Percentiles rank a stretch among this genome's conserved stretches.
These are phyloP conservation scores for Drosophila burlai DNA, from an alignment of 1,140 invertebrate genomes.

Conservation along the genomic window DNA sequence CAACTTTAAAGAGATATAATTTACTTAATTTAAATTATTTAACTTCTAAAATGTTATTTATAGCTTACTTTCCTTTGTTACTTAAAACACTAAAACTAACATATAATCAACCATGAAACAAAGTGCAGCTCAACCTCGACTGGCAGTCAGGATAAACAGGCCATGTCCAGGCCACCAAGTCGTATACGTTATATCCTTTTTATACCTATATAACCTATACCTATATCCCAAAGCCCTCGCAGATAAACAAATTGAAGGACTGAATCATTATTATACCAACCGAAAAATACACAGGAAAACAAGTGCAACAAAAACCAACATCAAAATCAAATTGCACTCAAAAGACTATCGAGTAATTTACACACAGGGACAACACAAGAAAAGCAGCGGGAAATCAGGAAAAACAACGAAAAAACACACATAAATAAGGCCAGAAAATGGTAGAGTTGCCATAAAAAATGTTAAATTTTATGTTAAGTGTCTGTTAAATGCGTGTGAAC, in stretches of 20 bases:
- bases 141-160: slow-evolving; percentile 13
- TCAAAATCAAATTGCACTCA: slow-evolving; percentile 75
- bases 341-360: slow-evolving; percentile 66
- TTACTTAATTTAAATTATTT: not conserved
- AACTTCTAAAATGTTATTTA: not conserved
- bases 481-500: slow-evolving; percentile 41
- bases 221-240: not conserved
- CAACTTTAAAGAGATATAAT: not conserved
- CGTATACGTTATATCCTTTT: slow-evolving; percentile 26
- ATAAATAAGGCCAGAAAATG: slow-evolving; percentile 34
- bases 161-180: not conserved
- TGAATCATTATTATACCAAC: slow-evolving; percentile 11
- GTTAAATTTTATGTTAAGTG: slow-evolving; percentile 28
- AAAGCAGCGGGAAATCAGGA: slow-evolving; percentile 14
- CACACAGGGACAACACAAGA: slow-evolving; percentile 33
- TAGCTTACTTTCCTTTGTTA: not conserved
- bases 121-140: slow-evolving; percentile 17
- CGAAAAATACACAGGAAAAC: slow-evolving; percentile 25
- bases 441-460: slow-evolving; percentile 40
- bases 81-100: not conserved
- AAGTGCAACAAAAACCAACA: slow-evolving; percentile 60
- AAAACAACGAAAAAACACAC: slow-evolving; percentile 36
- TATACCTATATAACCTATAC: not conserved
- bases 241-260: slow-evolving; percentile 46
- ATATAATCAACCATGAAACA: slow-evolving; percentile 1